Base-by-base conservation (phyloP, 2,888 invertebrate species). In the Ethmia dodecea region DNA sequence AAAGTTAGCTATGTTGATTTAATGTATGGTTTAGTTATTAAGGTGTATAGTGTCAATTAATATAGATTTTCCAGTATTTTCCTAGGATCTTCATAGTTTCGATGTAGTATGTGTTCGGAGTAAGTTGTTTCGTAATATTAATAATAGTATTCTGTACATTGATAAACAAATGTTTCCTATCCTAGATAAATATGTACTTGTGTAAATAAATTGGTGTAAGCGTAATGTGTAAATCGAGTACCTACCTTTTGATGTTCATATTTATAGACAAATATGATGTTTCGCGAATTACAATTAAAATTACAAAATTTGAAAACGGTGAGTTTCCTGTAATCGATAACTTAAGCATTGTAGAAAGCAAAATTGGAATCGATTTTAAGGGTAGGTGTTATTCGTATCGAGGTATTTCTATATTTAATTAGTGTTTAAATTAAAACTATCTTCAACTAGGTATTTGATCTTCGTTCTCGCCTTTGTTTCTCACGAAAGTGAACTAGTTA, bases 1-100 rank as follows among this genome's bases (percentile, higher is more conserved):
- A 86, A 86, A 86, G 86, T 81, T 86, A 86, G 83, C 79, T 81
- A 81, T 73, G 79, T 84, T 86, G 83, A 78, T 77, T 83, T 77
- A 73, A 61, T 47, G 53, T 74, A 72, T 60, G 63, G 61, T 77
- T 81, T 80, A 83, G 69, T 74, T 72, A n/a, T 61, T 78, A 83
- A 79, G 73, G 61, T 86, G 81, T 86, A 84, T 83, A 86, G 75
- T 77, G 86, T 86, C 86, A 86, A 86, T 86, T 86, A 84, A 69
- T 64, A 63, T 67, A 65, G 64, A 58, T 75, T 72, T 79, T 73
- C 75, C 80, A 78, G 76, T 84, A 84, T 74, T 78, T 68, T 70
- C 58, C 26, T 84, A 86, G 74, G 76, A 76, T 81, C 76, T 77
- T 79, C 52, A 75, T 80, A 75, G 75, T 72, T 72, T 55, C 29